Evolutionary conservation across 2,113 vertebrate genomes (phyloP).

Genomic region (Trematocara variabile): DNA sequence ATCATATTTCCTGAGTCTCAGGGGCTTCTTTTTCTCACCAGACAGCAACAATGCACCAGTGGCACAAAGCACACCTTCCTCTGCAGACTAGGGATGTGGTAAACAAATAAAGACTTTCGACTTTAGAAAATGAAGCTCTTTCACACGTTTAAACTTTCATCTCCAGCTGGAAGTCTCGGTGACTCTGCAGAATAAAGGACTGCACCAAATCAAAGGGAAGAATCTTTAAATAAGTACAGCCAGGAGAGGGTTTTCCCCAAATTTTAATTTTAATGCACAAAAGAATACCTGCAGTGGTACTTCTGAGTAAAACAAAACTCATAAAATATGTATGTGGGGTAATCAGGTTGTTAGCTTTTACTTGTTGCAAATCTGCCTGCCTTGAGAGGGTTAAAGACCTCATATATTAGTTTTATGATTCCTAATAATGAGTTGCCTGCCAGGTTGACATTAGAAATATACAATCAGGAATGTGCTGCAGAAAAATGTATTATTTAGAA

Average conservation of each 20-base stretch:
- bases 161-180: neutral
- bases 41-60: constrained; percentile 7
- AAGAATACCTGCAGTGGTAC: too few relatives aligned
- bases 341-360: too few relatives aligned
- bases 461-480: neutral
- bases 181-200: constrained; percentile 21
- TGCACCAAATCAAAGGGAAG: neutral
- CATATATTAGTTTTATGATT: constrained; percentile 35
- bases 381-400: neutral
- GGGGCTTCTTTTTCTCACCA: constrained; percentile 20
- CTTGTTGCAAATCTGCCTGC: too few relatives aligned
- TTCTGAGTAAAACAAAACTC: too few relatives aligned
- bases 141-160: constrained; percentile 21
- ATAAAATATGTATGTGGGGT: too few relatives aligned
- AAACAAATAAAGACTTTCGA: constrained; percentile 17
- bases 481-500: neutral
- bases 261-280: neutral
- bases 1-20: constrained; percentile 29
- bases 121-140: neutral
- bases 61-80: neutral
- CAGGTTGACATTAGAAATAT: neutral
- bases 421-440: neutral
- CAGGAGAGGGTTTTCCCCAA: constrained; percentile 17
- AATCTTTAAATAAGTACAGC: neutral
- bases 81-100: constrained; percentile 28